Evolutionary conservation across 37 sponge, comb jelly and placozoan genomes (phyloP), one percentile per base, ranked within the genome.

Genomic region (Haliclona indistincta): DNA sequence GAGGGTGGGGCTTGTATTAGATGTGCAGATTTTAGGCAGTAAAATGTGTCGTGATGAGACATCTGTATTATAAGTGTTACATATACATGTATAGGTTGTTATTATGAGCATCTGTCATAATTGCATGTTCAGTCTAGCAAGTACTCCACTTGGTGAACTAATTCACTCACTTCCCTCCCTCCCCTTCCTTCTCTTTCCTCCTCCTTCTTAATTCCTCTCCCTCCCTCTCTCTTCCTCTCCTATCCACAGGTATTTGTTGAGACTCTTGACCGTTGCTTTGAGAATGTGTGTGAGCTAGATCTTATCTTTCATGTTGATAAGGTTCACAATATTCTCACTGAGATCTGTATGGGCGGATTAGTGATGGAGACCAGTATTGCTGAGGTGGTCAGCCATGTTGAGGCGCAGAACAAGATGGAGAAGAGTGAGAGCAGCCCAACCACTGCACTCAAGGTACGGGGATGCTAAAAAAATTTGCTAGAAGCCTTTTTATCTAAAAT

Each of bases 211-310:
- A 13, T 11, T 26, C 39, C 43, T 2, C 22, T 8, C 2, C 7
- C 40, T 35, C 43, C 1, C 13, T 36, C 26, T 37, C n/a, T 17
- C 42, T 1, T 22, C 44, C 37, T 63, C 19, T 40, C 0, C 11
- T 49, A 4, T 70, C 64, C 17, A 13, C 55, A 98, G 99, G 99
- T 98, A 23, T 96, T 99, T 81, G 99, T 99, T 55, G 99, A 99
- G 70, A 93, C 94, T 38, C 82, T 99, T 38, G 99, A 99, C 63
- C 82, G 95, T 23, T 91, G 94, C 35, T 99, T 99, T 93, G 99
- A 99, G 91, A 99, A 99, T 81, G 99, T 99, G 30, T 99, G 99
- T 70, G 99, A 99, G 60, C 81, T 99, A 51, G 99, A 99, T 79
- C 87, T 99, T 10, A 99, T 99, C 52, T 99, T 99, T 64, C 99